Evolutionary conservation across 2,888 invertebrate species (phyloP), one percentile per base, ranked within the genome.

Genomic region (Dolomedes plantarius): DNA sequence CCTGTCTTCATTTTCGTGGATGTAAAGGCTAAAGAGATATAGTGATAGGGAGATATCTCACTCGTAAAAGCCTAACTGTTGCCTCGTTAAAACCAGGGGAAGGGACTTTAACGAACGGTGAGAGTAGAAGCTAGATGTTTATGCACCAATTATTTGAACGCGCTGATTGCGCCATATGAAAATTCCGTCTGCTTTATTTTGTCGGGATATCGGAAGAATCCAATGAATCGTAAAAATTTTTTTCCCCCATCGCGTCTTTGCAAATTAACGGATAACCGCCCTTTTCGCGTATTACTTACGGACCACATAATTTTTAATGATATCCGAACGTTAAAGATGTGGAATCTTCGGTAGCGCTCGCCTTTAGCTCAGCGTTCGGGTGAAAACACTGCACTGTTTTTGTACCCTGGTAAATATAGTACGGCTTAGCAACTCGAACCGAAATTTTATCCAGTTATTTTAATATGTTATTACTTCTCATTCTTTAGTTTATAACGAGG

Each of bases 1-100:
- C 39, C 5, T 64, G 82, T 82, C 82, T 82, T 82, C 82, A 82
- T 82, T 82, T 71, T 75, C 68, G 23, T 56, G 82, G 39, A 46
- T 46, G 76, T 62, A 82, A 82, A 76, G 82, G 71, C 74, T 65
- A 31, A 65, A 31, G 65, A 31, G 65, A 32, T 13, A 32, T 31
- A 31, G 67, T 71, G 62, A 69, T 76, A 65, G 29, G 46, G 3
- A 31, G 41, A 36, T 46, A 50, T 77, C 68, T 68, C 69, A 64
- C 68, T 36, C 68, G 74, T 76, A 65, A 76, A 82, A 82, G 75
- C 76, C 82, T 56, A 29, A 32, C 36, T 32, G 32, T 50, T 50
- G 36, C 29, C 77, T 77, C 76, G 77, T 77, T 72, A 76, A 75
- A 72, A 65, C 13, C 56, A 23, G 6, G 56, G 73, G 67, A 9